Evolutionary conservation across 2,888 invertebrate genomes (phyloP).

Genomic region (Morinoia aosen): DNA sequence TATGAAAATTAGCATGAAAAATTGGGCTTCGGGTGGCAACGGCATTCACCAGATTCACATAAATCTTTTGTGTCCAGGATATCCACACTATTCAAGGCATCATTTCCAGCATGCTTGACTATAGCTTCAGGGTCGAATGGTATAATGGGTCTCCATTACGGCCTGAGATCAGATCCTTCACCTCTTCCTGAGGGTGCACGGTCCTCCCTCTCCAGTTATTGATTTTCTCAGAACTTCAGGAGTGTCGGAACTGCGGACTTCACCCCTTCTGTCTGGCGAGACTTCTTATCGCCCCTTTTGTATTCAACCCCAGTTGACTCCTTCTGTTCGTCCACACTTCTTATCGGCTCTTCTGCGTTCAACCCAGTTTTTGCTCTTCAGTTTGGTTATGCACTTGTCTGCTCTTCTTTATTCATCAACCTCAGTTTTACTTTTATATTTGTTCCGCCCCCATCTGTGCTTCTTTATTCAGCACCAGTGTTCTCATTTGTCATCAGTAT

Average conservation of each 20-base stretch:
- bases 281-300: constrained; percentile 44
- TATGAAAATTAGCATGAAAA: not conserved
- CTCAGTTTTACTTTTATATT: not conserved
- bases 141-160: constrained; percentile 44
- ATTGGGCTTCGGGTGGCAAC: not conserved
- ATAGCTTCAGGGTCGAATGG: not conserved
- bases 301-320: constrained; percentile 24
- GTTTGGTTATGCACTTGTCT: not conserved
- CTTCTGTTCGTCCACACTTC: not conserved
- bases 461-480: no score
- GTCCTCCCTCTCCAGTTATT: constrained; percentile 36
- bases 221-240: constrained; percentile 35
- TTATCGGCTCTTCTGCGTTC: not conserved
- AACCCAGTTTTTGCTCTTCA: not conserved
- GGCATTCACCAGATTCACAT: not conserved
- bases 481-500: no score
- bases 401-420: no score
- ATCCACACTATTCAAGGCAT: not conserved
- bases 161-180: constrained; percentile 21
- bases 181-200: constrained; percentile 12
- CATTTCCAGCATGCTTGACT: not conserved
- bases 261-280: constrained; percentile 39
- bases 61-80: not conserved
- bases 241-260: constrained; percentile 31
- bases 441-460: not conserved